Conservation (phyloP, 2,888 invertebrate species). For the Rotaria sp. region DNA sequence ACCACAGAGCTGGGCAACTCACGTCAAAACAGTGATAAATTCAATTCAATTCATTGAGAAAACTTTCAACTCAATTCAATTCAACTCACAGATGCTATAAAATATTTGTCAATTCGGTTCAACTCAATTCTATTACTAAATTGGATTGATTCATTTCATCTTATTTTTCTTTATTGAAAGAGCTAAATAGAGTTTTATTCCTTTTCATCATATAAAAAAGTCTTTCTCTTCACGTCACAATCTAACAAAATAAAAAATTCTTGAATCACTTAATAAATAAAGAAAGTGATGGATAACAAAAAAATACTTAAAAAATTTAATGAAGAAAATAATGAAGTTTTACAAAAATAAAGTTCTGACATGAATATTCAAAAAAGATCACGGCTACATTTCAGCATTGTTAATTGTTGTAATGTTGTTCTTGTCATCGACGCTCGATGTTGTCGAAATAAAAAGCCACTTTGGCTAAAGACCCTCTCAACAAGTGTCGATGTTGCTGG, state of each 20-base stretch:
- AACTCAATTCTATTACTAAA: neutral
- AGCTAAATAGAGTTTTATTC: neutral
- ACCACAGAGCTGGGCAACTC: neutral
- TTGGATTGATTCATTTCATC: too few species aligned
- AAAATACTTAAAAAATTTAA: neutral
- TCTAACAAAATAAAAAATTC: too few species aligned
- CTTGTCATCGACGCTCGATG: slow-evolving; percentile 5
- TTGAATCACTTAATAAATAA: neutral
- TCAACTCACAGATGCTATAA: neutral
- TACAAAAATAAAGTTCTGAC: neutral
- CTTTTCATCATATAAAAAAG: too few species aligned
- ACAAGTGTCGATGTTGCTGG: neutral
- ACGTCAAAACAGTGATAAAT: neutral
- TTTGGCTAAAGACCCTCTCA: neutral
- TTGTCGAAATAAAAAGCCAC: slow-evolving; percentile 9
- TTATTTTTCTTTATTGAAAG: too few species aligned
- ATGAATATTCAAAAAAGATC: neutral
- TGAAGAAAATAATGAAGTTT: neutral
- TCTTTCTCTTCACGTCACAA: too few species aligned
- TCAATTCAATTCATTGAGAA: neutral
- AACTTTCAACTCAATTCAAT: neutral
- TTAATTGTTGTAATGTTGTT: neutral
- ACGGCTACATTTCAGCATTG: slow-evolving; percentile 16
- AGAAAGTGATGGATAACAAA: neutral
- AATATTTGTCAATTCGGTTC: neutral